Evolutionary conservation across 2,113 vertebrate genomes (phyloP), one percentile per base, ranked within the genome.

Genomic region (Oreocharis arfaki): DNA sequence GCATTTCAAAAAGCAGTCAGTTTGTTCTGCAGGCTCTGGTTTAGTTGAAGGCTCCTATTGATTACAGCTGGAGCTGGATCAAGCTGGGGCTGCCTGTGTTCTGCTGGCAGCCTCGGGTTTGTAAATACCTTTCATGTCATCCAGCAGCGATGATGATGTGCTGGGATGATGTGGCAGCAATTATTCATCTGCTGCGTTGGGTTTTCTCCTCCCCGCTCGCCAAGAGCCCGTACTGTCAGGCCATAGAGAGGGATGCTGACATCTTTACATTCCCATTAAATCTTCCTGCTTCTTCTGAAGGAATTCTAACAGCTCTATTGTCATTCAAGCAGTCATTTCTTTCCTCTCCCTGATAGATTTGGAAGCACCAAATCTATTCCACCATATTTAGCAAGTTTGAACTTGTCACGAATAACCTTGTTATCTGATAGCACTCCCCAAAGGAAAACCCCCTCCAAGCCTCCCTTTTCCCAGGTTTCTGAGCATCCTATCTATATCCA

Each of bases 51-150:
- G 75, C 67, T 93, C 82, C 93, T 89, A 91, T 91, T 95, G 93
- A 94, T 95, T 95, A 94, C 91, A 94, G 78, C 87, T 96, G 87
- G 87, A 95, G 81, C 74, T 83, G 73, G 78, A 86, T 90, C 73
- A 91, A 87, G 80, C 73, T 67, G 63, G 69, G 37, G 76, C 64
- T 89, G 71, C 83, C 78, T 90, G 39, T 94, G 56, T 93, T 96
- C 96, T 77, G 60, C 95, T 95, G 94, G 74, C 91, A 96, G 80
- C 30, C 80, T 78, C 52, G 92, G 70, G 61, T 73, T 39, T 82
- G 68, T 53, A 85, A 93, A 84, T 90, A 63, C 67, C 79, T 93
- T 79, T 93, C 69, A 84, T 96, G 94, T 90, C 84, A 84, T 91
- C 95, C 94, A 90, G 91, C 82, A 87, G 69, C 65, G 60, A 67